Conservation (phyloP, 2,888 invertebrate genomes). For the Gymnocheta viridis region DNA sequence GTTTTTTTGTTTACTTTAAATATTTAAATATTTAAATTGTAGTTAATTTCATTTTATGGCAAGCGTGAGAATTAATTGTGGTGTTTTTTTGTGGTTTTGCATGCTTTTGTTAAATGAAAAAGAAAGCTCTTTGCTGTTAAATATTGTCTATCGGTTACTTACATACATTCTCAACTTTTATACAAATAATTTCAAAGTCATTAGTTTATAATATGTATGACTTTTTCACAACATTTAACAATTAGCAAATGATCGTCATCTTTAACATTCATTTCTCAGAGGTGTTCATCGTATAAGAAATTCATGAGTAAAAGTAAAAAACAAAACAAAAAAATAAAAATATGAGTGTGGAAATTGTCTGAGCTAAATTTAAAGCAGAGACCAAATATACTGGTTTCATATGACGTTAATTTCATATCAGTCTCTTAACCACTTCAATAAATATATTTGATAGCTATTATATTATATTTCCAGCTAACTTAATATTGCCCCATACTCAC, state of each 20-base stretch:
- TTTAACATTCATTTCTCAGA: not conserved
- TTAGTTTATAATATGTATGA: constrained; percentile 6
- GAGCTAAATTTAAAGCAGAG: too few species aligned
- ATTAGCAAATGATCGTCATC: constrained; percentile 10
- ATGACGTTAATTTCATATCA: too few species aligned
- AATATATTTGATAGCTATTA: not conserved
- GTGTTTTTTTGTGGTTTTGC: constrained; percentile 4
- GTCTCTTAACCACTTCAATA: too few species aligned
- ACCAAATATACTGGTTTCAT: too few species aligned
- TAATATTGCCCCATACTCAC: not conserved
- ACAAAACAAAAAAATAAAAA: not conserved
- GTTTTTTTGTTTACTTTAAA: constrained; percentile 7
- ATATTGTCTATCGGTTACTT: constrained; percentile 7
- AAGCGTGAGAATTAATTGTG: constrained; percentile 64
- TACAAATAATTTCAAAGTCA: constrained; percentile 47
- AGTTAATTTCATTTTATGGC: constrained; percentile 40
- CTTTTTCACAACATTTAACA: constrained; percentile 1
- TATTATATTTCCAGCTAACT: not conserved
- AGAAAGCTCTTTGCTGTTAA: constrained; percentile 32
- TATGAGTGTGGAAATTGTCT: too few species aligned
- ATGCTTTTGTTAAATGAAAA: constrained; percentile 8
- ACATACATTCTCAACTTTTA: too few species aligned
- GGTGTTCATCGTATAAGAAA: constrained; percentile 14
- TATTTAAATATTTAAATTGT: constrained; percentile 30
- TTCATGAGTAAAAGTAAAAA: not conserved